phyloP scores from a whole-genome alignment of 2,113 vertebrate species.

The Pteropus alecto region DNA sequence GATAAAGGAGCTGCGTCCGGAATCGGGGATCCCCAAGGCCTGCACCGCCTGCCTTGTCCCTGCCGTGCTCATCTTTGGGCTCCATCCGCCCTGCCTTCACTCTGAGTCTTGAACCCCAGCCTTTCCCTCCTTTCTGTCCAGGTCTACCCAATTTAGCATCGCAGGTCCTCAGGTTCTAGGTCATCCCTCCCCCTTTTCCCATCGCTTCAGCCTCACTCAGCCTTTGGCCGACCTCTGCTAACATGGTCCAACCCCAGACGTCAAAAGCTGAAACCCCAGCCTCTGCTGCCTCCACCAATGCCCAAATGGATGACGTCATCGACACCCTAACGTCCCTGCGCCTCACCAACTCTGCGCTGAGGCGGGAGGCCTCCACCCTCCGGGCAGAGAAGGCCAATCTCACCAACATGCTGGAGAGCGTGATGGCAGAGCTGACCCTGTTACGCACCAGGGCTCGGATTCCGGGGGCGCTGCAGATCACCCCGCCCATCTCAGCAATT shows the following conservation, averaged over 20 bases:
- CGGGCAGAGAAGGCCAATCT: conserved; percentile 72
- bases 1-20: not conserved
- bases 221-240: not conserved
- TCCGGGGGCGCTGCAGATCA: conserved; percentile 71
- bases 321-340: conserved; percentile 74
- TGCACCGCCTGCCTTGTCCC: not conserved
- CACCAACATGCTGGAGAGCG: conserved; percentile 73
- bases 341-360: conserved; percentile 70
- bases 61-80: not conserved
- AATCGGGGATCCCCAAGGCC: not conserved
- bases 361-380: conserved; percentile 72
- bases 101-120: not conserved
- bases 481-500: conserved; percentile 65
- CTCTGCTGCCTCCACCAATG: not conserved
- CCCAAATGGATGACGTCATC: conserved; percentile 60
- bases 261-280: conserved; percentile 12
- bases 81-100: not conserved
- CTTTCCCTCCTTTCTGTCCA: not conserved
- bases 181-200: not conserved
- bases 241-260: conserved; percentile 68
- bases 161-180: not conserved
- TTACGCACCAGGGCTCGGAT: conserved; percentile 66
- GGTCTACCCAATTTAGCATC: not conserved
- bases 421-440: conserved; percentile 72
- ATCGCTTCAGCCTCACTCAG: accelerated